Evolutionary conservation across 2,797 vertebrate genomes (phyloP).

Genomic region (Pseudomugil gertrudae): DNA sequence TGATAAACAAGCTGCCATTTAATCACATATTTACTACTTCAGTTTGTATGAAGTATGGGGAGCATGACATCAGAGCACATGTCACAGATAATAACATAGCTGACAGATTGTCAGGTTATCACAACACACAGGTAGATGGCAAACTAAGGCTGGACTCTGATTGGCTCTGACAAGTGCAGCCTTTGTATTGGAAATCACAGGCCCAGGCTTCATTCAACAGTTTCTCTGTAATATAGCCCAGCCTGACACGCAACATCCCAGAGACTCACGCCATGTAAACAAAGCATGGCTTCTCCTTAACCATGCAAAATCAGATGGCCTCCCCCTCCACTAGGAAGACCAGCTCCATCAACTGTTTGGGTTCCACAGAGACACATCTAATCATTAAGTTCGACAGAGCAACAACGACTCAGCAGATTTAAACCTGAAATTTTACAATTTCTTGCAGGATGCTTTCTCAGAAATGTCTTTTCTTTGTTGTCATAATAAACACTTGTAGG

Average conservation of each 20-base stretch:
- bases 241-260: constrained; percentile 63
- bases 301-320: constrained; percentile 6
- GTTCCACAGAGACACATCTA: not conserved
- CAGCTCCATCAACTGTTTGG: not conserved
- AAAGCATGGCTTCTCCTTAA: constrained; percentile 13
- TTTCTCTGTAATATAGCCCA: constrained; percentile 30
- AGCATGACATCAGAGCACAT: constrained; percentile 33
- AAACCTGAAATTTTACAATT: not conserved
- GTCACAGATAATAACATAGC: constrained; percentile 38
- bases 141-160: constrained; percentile 41
- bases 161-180: constrained; percentile 54
- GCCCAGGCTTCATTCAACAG: constrained; percentile 66
- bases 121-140: constrained; percentile 56
- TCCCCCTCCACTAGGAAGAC: constrained; percentile 3
- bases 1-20: not conserved
- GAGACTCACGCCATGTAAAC: constrained; percentile 63
- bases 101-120: constrained; percentile 60
- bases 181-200: constrained; percentile 63
- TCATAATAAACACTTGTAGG: not conserved
- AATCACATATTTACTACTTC: constrained; percentile 26
- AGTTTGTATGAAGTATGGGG: constrained; percentile 14
- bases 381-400: constrained; percentile 4
- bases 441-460: not conserved
- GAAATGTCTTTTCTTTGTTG: constrained; percentile 5
- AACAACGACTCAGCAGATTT: constrained; percentile 4